These are phyloP conservation scores for Oreonectes daqikongensis DNA, from an alignment of 2,797 vertebrate species.

Conservation along the genomic window DNA sequence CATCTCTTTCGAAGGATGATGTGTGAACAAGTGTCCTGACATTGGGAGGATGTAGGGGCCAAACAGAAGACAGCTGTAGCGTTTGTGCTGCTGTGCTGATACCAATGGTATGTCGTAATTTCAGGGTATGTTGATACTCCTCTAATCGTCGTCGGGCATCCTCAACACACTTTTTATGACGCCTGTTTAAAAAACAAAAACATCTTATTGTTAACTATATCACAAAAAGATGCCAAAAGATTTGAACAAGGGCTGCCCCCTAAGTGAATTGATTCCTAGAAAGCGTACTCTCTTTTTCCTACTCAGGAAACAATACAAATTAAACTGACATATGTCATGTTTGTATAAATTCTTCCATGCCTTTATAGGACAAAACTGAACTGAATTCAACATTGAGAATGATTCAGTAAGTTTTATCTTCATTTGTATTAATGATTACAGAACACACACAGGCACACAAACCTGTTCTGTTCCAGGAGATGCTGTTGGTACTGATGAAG, in stretches of 20 bases:
- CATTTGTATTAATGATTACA: not conserved
- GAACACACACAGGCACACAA: not conserved
- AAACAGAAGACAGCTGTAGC: constrained; percentile 12
- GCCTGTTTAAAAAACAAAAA: constrained; percentile 65
- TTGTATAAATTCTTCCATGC: too few species aligned
- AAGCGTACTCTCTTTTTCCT: too few species aligned
- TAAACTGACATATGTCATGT: too few species aligned
- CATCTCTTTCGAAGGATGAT: not conserved
- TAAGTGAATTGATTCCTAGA: too few species aligned
- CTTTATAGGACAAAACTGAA: too few species aligned
- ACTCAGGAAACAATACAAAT: too few species aligned
- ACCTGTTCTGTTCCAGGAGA: constrained; percentile 85
- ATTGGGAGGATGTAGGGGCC: not conserved
- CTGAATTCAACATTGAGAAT: too few species aligned
- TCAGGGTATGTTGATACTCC: constrained; percentile 84
- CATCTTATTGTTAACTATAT: not conserved
- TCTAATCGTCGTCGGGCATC: constrained; percentile 80
- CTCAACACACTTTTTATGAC: constrained; percentile 81
- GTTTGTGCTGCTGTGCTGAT: constrained; percentile 32
- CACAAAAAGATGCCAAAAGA: not conserved
- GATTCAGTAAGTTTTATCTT: too few species aligned
- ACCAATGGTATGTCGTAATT: constrained; percentile 66
- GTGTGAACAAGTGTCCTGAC: not conserved
- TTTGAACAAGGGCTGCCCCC: too few species aligned
- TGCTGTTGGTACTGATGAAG: constrained; percentile 79